Evolutionary conservation across 1,140 invertebrate genomes (phyloP).

Genomic region (Drosophila kikkawai): DNA sequence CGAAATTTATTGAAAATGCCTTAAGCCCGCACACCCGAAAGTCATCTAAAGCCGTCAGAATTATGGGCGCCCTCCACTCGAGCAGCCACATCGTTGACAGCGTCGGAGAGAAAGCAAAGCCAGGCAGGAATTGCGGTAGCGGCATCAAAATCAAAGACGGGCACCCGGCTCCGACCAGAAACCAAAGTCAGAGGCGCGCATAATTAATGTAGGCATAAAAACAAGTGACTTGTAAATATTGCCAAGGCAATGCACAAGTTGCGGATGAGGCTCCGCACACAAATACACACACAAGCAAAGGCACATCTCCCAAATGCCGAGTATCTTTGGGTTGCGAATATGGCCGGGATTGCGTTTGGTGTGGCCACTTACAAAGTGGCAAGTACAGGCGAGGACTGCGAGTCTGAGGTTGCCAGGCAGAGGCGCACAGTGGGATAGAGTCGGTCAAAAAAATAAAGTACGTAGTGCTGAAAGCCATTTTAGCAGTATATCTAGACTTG

Average conservation of each 20-base stretch:
- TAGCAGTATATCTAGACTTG: neutral
- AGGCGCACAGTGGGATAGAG: slow-evolving; percentile 13
- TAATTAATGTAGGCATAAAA: slow-evolving; percentile 84
- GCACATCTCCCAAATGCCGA: slow-evolving; percentile 20
- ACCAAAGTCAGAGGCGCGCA: slow-evolving; percentile 78
- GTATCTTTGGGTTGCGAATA: slow-evolving; percentile 33
- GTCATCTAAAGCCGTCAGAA: slow-evolving; percentile 47
- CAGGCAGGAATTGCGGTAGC: slow-evolving; percentile 65
- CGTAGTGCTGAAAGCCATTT: neutral
- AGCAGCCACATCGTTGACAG: slow-evolving; percentile 39
- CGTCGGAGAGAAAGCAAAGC: slow-evolving; percentile 58
- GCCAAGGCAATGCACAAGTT: slow-evolving; percentile 63
- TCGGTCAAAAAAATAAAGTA: neutral
- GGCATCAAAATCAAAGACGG: slow-evolving; percentile 81
- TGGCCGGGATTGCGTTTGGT: slow-evolving; percentile 35
- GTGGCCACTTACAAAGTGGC: slow-evolving; percentile 72
- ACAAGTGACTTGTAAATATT: slow-evolving; percentile 84
- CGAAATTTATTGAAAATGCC: slow-evolving; percentile 71
- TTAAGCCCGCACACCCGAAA: slow-evolving; percentile 55
- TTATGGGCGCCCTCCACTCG: slow-evolving; percentile 44
- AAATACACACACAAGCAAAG: neutral
- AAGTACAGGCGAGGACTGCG: slow-evolving; percentile 38
- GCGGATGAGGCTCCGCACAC: slow-evolving; percentile 6
- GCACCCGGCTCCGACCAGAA: slow-evolving; percentile 48
- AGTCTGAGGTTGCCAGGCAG: slow-evolving; percentile 27